Percentiles rank a stretch among this genome's conserved stretches.
These are phyloP conservation scores for Cariama cristata DNA, from an alignment of 2,113 vertebrate genomes.

Conservation along the genomic window DNA sequence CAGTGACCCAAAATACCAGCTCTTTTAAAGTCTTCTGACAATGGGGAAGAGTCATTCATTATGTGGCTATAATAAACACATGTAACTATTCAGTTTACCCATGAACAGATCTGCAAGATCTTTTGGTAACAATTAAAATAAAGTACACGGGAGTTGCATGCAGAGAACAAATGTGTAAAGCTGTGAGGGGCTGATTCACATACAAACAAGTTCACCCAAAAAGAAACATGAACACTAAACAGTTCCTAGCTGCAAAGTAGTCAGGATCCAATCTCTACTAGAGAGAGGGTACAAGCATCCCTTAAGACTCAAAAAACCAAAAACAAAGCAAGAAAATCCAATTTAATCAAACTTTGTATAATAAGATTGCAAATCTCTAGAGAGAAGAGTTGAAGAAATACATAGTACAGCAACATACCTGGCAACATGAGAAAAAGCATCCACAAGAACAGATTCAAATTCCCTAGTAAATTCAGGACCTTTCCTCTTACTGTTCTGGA, in stretches of 20 bases:
- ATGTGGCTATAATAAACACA: neutral
- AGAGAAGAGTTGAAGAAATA: neutral
- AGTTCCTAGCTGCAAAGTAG: neutral
- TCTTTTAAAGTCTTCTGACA: neutral
- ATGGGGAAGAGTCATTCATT: neutral
- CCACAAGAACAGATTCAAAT: constrained; percentile 94
- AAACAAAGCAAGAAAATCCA: neutral
- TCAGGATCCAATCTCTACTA: too few species aligned
- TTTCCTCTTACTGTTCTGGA: constrained; percentile 99
- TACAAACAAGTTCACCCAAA: neutral
- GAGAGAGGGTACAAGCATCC: rapidly evolving
- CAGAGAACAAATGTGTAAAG: neutral
- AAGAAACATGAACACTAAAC: neutral
- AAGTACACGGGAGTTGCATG: rapidly evolving
- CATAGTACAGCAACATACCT: constrained; percentile 77
- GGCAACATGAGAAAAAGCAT: constrained; percentile 97
- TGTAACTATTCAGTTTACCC: neutral
- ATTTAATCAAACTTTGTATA: neutral
- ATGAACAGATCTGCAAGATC: neutral
- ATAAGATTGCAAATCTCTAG: neutral
- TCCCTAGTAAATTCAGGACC: constrained; percentile 96
- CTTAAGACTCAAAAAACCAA: neutral
- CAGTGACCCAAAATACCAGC: neutral
- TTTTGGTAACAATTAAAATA: neutral
- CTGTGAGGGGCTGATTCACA: neutral